Evolutionary conservation across 92 coral and sea anemone genomes (phyloP), one percentile per base, ranked within the genome.

Genomic region (Porites cylindrica): DNA sequence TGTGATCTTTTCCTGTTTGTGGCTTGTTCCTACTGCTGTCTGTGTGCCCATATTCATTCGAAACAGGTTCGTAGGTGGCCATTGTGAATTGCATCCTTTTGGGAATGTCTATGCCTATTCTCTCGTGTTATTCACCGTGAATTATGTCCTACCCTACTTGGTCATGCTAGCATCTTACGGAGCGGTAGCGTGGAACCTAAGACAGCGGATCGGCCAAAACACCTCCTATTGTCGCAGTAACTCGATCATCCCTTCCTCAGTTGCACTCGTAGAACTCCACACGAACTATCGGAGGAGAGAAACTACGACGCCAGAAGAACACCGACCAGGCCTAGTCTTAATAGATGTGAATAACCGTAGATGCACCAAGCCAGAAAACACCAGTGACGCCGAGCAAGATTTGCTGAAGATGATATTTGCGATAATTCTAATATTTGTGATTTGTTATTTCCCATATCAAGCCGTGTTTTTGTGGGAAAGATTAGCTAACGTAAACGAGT

Each of bases 361-460:
- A 51, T 52, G 51, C 13, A 60, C 72, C 21, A 59, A 29, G 67
- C 82, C 87, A 50, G 80, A 82, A 23, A 56, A 21, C 63, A 32
- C 47, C 47, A 38, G 12, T 1, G 86, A 88, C 52, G 75, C 68
- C 7, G 94, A 91, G 59, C 78, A 79, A 78, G 94, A 91, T 67
- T 73, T 91, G 1, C 69, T 88, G 24, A 91, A 79, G 79, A 91
- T 91, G 94, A 91, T 88, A 11, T 91, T 82, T 60, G 81, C 79
- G 14, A 60, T 88, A 0, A 90, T 88, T 12, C 18, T 84, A 8
- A 38, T 88, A 7, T 91, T 88, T 66, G 71, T 88, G 6, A 54
- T 88, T 47, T 88, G 91, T 32, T 91, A 88, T 56, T 72, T 91
- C 17, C 94, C 94, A 11, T 91, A 91, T 54, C 94, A 91, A 62